These are phyloP conservation scores for Tetranychus urticae DNA, from an alignment of 1,140 invertebrate species.

Conservation along the genomic window DNA sequence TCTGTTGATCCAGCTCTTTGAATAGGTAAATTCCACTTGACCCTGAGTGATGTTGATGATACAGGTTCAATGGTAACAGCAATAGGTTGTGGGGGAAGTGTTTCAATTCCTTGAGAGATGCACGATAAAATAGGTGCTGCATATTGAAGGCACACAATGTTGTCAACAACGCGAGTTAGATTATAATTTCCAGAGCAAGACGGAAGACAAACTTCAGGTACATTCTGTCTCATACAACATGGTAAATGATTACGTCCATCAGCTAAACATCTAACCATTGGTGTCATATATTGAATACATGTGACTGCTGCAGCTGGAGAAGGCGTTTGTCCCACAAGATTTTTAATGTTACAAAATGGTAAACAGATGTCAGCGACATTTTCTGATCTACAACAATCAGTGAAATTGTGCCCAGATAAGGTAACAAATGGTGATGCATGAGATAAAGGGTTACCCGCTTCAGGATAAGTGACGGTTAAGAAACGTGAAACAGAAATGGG, in stretches of 20 bases:
- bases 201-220: conserved; percentile 57
- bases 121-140: conserved; percentile 55
- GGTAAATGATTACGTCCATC: conserved; percentile 58
- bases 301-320: conserved; percentile 29
- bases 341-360: conserved; percentile 56
- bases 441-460: neutral
- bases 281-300: conserved; percentile 46
- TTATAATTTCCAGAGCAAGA: conserved; percentile 46
- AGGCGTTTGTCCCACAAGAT: conserved; percentile 45
- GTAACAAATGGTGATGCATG: neutral
- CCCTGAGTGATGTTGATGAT: neutral
- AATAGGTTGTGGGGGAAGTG: conserved; percentile 37
- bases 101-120: conserved; percentile 8
- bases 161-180: conserved; percentile 49
- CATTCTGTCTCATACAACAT: conserved; percentile 49
- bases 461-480: conserved; percentile 25
- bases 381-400: conserved; percentile 36
- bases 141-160: conserved; percentile 52
- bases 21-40: neutral
- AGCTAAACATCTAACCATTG: conserved; percentile 39
- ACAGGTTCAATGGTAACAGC: conserved; percentile 36
- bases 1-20: neutral
- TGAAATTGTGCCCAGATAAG: neutral
- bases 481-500: conserved; percentile 44
- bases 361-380: conserved; percentile 41